phyloP scores from a whole-genome alignment of 2,888 invertebrate genomes.

The Elaeidobius kamerunicus region DNA sequence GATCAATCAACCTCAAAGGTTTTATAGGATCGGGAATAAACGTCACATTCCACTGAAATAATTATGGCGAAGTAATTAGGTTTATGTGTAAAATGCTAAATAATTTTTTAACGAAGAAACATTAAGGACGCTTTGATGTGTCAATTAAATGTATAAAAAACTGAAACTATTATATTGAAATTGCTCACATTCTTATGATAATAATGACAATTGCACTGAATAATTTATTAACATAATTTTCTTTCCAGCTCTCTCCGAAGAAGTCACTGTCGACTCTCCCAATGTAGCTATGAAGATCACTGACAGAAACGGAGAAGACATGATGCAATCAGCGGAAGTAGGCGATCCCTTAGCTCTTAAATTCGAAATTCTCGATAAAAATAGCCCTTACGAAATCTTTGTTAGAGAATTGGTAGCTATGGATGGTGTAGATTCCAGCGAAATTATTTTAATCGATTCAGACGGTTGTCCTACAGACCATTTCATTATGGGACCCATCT shows the following conservation, averaged over 20 bases:
- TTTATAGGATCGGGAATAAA: too few species aligned
- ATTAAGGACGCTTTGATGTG: too few species aligned
- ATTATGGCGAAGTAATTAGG: too few species aligned
- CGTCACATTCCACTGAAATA: too few species aligned
- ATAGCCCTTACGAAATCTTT: constrained; percentile 94
- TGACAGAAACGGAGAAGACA: constrained; percentile 77
- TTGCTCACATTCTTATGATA: too few species aligned
- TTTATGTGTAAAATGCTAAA: too few species aligned
- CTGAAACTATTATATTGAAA: not conserved
- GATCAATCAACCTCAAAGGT: too few species aligned
- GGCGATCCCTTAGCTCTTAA: constrained; percentile 88
- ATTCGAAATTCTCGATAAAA: constrained; percentile 89
- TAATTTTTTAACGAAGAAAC: too few species aligned
- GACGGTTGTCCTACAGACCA: constrained; percentile 92
- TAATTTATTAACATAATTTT: too few species aligned
- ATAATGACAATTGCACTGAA: too few species aligned
- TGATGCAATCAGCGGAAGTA: constrained; percentile 84
- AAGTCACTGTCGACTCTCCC: constrained; percentile 90
- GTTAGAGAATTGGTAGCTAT: constrained; percentile 91
- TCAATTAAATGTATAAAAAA: too few species aligned
- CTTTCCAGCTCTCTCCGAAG: constrained; percentile 73
- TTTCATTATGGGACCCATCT: constrained; percentile 90
- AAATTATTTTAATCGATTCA: constrained; percentile 88
- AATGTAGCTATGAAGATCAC: constrained; percentile 94
- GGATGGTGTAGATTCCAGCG: constrained; percentile 91